A percentile compares a stretch with the other conserved stretches of the same genome.
Evolutionary conservation across 2,888 invertebrate species (phyloP).

Genomic region (Tromatobia lineatoria): DNA sequence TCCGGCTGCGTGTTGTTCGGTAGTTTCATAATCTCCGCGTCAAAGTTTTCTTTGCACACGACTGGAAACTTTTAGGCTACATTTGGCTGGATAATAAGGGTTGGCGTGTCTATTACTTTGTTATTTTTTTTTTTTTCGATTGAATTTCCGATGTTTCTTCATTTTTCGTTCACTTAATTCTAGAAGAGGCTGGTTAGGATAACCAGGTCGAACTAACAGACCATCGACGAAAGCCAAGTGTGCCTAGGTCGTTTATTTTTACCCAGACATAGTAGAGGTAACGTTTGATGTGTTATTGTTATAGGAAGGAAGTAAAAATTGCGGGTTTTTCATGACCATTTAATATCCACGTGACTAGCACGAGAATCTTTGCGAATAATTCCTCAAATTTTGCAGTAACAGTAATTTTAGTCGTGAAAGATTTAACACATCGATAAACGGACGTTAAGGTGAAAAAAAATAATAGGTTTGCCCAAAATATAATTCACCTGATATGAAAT

Average conservation of each 20-base stretch:
- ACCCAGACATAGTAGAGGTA: slow-evolving; percentile 52
- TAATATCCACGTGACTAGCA: neutral
- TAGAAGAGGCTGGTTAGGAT: slow-evolving; percentile 54
- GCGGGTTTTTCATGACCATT: neutral
- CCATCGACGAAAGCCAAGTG: slow-evolving; percentile 74
- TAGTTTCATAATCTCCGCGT: slow-evolving; percentile 13
- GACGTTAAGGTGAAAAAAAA: no score
- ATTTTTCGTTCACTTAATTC: slow-evolving; percentile 22
- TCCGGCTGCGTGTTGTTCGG: slow-evolving; percentile 19
- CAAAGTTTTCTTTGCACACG: neutral
- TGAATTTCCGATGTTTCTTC: neutral
- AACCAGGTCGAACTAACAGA: slow-evolving; percentile 56
- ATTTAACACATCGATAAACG: no score
- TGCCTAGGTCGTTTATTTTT: slow-evolving; percentile 81
- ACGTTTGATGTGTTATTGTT: slow-evolving; percentile 11
- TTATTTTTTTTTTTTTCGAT: neutral
- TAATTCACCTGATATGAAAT: no score
- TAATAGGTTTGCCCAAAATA: no score
- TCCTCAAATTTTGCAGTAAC: neutral
- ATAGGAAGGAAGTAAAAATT: slow-evolving; percentile 3
- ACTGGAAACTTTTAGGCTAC: slow-evolving; percentile 24
- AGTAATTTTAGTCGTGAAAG: neutral
- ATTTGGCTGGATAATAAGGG: neutral
- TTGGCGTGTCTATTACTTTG: neutral
- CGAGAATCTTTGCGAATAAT: neutral